These are phyloP conservation scores for Coecobrya sp. DNA, from an alignment of 2,888 invertebrate species.

Conservation along the genomic window DNA sequence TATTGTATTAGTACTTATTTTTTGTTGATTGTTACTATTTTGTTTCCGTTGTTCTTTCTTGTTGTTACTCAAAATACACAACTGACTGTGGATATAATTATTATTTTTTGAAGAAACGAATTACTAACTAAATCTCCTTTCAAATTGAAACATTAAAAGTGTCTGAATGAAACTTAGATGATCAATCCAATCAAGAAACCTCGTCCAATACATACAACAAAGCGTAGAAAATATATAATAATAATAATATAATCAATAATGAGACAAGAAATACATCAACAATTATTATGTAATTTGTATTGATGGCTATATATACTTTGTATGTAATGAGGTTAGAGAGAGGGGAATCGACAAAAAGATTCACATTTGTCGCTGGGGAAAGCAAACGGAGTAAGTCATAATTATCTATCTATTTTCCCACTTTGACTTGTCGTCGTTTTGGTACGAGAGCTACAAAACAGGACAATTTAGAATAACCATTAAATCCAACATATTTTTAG, in stretches of 20 bases:
- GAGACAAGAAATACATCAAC: not conserved
- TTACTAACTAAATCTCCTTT: not conserved
- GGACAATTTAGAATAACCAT: conserved; percentile 9
- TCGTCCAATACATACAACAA: conserved; percentile 43
- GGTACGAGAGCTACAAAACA: conserved; percentile 38
- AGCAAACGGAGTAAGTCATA: not conserved
- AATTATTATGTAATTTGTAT: not conserved
- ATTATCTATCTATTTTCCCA: conserved; percentile 31
- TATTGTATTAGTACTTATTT: too few relatives aligned
- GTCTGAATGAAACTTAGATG: conserved; percentile 16
- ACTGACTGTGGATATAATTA: too few relatives aligned
- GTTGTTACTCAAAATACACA: too few relatives aligned
- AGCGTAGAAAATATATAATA: conserved; percentile 26
- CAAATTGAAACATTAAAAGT: not conserved
- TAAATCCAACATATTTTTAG: conserved; percentile 5
- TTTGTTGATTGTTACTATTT: too few relatives aligned
- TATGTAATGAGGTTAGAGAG: too few relatives aligned
- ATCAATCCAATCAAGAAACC: conserved; percentile 31
- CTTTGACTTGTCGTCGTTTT: conserved; percentile 28
- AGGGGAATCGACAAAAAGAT: too few relatives aligned
- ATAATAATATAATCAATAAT: conserved; percentile 1
- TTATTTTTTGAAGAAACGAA: not conserved
- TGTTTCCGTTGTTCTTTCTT: too few relatives aligned
- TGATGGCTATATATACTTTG: not conserved
- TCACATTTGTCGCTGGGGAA: too few relatives aligned